These are phyloP conservation scores for Liparis tanakae DNA, from an alignment of 2,797 vertebrate species.

Conservation along the genomic window DNA sequence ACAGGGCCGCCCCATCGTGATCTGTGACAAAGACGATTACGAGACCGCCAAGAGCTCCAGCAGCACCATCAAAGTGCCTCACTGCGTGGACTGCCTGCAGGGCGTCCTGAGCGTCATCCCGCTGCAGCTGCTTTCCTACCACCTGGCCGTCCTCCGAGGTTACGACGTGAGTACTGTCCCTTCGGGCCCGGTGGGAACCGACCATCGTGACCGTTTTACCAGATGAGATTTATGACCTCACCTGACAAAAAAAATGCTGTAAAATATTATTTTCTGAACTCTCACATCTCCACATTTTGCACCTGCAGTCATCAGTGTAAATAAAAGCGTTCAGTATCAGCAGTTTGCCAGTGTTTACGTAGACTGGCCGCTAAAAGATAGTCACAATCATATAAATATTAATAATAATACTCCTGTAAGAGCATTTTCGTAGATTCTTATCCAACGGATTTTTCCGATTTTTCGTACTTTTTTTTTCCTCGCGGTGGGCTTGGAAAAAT, in stretches of 20 bases:
- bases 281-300: not conserved
- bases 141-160: constrained; percentile 95
- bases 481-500: too few relatives aligned
- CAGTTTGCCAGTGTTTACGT: not conserved
- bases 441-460: not conserved
- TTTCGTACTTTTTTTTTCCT: too few relatives aligned
- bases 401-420: not conserved
- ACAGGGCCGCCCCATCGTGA: constrained; percentile 95
- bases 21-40: constrained; percentile 94
- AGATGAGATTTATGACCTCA: constrained; percentile 10
- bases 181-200: not conserved
- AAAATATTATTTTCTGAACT: not conserved
- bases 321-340: not conserved
- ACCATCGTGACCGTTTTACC: not conserved
- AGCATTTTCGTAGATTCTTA: not conserved
- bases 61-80: constrained; percentile 95
- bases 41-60: constrained; percentile 95
- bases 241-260: not conserved
- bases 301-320: not conserved
- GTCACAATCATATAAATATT: too few relatives aligned
- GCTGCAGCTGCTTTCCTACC: constrained; percentile 96
- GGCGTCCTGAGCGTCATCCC: constrained; percentile 97
- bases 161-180: constrained; percentile 88
- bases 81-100: constrained; percentile 96
- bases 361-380: not conserved